These are phyloP conservation scores for Malurus cyaneus DNA, from an alignment of 2,113 vertebrate species.

Conservation along the genomic window DNA sequence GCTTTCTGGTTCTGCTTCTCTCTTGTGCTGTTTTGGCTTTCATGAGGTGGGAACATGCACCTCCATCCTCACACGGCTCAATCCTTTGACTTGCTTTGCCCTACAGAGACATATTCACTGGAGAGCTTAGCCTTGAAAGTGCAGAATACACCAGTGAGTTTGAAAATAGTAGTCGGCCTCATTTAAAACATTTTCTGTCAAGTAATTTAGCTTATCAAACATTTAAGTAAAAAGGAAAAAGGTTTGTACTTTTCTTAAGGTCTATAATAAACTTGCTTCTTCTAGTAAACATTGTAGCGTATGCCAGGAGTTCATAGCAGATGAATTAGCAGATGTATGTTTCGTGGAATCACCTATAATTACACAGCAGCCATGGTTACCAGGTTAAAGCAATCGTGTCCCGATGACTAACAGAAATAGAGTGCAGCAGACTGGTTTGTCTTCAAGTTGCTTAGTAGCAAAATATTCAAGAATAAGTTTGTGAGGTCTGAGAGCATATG, in stretches of 20 bases:
- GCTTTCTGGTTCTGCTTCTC: background rate
- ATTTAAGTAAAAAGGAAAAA: background rate
- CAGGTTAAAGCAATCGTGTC: conserved; percentile 1
- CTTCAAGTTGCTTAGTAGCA: background rate
- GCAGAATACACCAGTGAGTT: background rate
- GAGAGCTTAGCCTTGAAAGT: background rate
- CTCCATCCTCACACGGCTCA: background rate
- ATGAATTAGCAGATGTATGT: background rate
- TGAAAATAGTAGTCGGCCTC: background rate
- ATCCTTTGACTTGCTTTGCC: background rate
- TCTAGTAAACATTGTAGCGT: background rate
- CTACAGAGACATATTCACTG: background rate
- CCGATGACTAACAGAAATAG: conserved; percentile 1
- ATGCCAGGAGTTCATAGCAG: background rate
- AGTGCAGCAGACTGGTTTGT: background rate
- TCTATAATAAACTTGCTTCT: background rate
- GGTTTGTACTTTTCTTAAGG: background rate
- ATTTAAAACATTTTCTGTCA: background rate
- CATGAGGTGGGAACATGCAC: background rate
- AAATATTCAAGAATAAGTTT: background rate
- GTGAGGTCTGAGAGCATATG: background rate
- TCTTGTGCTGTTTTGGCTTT: background rate
- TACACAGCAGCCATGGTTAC: conserved; percentile 31
- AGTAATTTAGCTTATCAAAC: background rate
- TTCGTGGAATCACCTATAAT: background rate